These are phyloP conservation scores for Xenotilapia flavipinnis DNA, from an alignment of 2,113 vertebrate genomes.

Conservation along the genomic window DNA sequence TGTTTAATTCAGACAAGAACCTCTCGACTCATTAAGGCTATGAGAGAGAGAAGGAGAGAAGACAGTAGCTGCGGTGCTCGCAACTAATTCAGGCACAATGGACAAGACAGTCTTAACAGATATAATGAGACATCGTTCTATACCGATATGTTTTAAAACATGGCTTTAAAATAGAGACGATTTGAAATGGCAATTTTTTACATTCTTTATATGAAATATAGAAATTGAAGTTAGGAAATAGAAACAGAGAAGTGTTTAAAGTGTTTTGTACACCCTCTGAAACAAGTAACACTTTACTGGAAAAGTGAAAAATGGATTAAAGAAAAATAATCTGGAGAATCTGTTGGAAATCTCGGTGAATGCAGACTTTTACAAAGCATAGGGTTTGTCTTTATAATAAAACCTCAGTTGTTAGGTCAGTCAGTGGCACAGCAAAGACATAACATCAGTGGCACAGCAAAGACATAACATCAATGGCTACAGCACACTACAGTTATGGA, in stretches of 20 bases:
- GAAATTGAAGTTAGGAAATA: neutral
- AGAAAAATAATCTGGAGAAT: neutral
- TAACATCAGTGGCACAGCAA: neutral
- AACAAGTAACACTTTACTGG: neutral
- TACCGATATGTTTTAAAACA: neutral
- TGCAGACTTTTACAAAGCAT: neutral
- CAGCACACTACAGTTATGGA: neutral
- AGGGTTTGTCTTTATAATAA: neutral
- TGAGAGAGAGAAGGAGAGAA: neutral
- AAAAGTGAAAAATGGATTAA: neutral
- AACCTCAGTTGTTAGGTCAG: neutral
- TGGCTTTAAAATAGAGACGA: neutral
- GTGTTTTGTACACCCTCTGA: neutral
- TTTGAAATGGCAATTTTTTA: neutral
- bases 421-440: neutral
- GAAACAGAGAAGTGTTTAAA: neutral
- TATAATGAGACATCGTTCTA: neutral
- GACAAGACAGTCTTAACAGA: neutral
- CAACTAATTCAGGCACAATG: neutral
- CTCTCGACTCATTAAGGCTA: neutral
- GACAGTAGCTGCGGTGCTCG: neutral
- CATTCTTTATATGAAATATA: neutral
- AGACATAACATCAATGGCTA: slow-evolving; percentile 4
- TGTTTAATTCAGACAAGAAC: neutral
- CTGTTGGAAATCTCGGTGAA: neutral